Evolutionary conservation across 1,140 invertebrate species (phyloP), one percentile per base, ranked within the genome.

Genomic region (Trichonephila inaurata): DNA sequence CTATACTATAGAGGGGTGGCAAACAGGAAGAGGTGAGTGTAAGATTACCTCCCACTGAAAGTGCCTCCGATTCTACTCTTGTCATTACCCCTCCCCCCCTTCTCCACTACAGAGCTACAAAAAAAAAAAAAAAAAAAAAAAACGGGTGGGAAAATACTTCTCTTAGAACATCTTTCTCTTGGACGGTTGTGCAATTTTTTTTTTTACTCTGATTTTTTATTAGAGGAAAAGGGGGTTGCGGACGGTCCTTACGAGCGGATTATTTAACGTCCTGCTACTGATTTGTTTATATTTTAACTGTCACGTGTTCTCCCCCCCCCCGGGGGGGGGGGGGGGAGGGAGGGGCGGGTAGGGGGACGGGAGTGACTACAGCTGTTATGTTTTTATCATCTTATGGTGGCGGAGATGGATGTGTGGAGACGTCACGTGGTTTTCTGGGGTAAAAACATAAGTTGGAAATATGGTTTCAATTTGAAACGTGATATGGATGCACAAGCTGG

Each of bases 391-490:
- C 44, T 51, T 51, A 16, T n/a, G 7, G 90, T 44, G 28, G 64
- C 24, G 81, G 58, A 5, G 40, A 12, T 2, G n/a, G 33, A 58
- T 40, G 82, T 28, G 82, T 24, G 24, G 33, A 24, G 87, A 51
- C 77, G 33, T 82, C 60, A 83, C 51, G 69, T 58, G 89, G 61
- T 64, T 62, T 40, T 51, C 51, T 51, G 85, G 51, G 44, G 89
- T 16, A 58, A 51, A 51, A 90, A 81, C 89, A 83, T n/a, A 83
- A 81, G 89, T 90, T 91, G 83, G 92, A 86, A 88, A 93, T 88
- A 86, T 93, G 92, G 85, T 89, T 81, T 82, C 83, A 93, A 93
- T 93, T 93, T 88, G 85, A n/a, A 89, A 86, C n/a, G 19, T 8
- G 58, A 62, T 64, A 58, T 44, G 83, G 83, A 85, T 60, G 83